phyloP scores from a whole-genome alignment of 2,113 vertebrate species.

The Prinia subflava region DNA sequence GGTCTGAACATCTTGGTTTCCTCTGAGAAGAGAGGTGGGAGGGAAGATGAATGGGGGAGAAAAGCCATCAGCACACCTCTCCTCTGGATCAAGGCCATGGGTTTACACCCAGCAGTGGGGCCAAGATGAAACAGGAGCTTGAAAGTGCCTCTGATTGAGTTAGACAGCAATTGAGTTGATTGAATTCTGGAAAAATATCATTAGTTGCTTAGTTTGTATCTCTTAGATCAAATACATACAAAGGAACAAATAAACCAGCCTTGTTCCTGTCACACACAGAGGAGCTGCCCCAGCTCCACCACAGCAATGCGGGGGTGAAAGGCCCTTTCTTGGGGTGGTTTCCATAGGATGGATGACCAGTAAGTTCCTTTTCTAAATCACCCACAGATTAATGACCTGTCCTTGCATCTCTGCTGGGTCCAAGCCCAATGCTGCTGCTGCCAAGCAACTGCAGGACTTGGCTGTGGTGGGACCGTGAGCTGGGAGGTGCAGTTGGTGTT shows the following conservation, averaged over 20 bases:
- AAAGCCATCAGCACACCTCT: background rate
- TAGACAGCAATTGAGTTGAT: constrained; percentile 20
- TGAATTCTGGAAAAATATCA: constrained; percentile 38
- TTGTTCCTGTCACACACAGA: background rate
- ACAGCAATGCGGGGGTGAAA: rapidly evolving
- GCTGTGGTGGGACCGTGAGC: rapidly evolving
- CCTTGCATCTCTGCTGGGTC: background rate
- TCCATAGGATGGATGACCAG: background rate
- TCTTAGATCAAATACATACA: constrained; percentile 44
- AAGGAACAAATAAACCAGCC: constrained; percentile 1
- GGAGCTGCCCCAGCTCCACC: background rate
- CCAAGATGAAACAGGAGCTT: constrained; percentile 5
- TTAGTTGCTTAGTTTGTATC: constrained; percentile 30
- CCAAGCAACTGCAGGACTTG: background rate
- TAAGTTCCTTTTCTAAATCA: background rate
- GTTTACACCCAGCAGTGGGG: constrained; percentile 5
- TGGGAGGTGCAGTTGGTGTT: background rate
- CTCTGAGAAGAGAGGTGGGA: background rate
- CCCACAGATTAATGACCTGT: background rate
- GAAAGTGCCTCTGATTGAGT: constrained; percentile 50
- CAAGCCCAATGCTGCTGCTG: background rate
- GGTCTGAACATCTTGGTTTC: background rate
- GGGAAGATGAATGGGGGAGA: background rate
- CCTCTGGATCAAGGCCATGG: background rate
- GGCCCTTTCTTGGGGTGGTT: background rate